Evolutionary conservation across 2,888 invertebrate genomes (phyloP).

Genomic region (Dasypogon diadema): DNA sequence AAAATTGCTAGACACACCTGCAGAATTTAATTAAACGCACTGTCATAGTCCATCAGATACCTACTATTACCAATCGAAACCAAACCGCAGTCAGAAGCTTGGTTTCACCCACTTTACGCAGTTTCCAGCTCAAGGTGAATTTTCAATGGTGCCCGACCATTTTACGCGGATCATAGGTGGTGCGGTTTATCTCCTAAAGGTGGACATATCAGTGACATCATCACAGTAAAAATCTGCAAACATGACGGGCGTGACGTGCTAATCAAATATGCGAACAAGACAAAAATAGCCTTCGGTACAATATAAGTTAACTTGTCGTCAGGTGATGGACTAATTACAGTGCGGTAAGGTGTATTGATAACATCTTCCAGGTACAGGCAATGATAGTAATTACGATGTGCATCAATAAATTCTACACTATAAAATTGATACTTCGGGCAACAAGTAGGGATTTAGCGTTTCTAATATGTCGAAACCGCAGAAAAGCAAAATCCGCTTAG

Average conservation of each 20-base stretch:
- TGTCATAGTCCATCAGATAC: slow-evolving; percentile 1
- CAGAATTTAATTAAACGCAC: slow-evolving; percentile 29
- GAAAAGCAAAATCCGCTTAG: slow-evolving; percentile 43
- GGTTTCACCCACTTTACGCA: slow-evolving; percentile 33
- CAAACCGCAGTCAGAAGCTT: slow-evolving; percentile 8
- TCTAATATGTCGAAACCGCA: slow-evolving; percentile 35
- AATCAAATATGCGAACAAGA: slow-evolving; percentile 21
- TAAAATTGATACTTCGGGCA: slow-evolving; percentile 14
- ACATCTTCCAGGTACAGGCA: background rate
- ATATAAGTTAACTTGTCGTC: background rate
- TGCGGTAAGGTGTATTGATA: background rate
- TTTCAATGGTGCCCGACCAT: slow-evolving; percentile 31
- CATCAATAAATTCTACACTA: background rate
- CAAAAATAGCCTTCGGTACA: slow-evolving; percentile 13
- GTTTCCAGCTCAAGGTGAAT: slow-evolving; percentile 25
- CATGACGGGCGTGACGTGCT: background rate
- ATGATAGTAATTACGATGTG: background rate
- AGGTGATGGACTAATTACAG: background rate
- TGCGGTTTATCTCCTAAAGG: slow-evolving; percentile 25
- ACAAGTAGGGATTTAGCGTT: slow-evolving; percentile 19
- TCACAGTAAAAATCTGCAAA: slow-evolving; percentile 7
- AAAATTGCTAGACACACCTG: slow-evolving; percentile 37
- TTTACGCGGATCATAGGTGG: slow-evolving; percentile 8
- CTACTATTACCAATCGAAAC: slow-evolving; percentile 14
- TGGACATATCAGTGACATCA: slow-evolving; percentile 47